Evolutionary conservation across 37 sponge, comb jelly and placozoan genomes (phyloP), one percentile per base, ranked within the genome.

Genomic region (Mnemiopsis leidyi): DNA sequence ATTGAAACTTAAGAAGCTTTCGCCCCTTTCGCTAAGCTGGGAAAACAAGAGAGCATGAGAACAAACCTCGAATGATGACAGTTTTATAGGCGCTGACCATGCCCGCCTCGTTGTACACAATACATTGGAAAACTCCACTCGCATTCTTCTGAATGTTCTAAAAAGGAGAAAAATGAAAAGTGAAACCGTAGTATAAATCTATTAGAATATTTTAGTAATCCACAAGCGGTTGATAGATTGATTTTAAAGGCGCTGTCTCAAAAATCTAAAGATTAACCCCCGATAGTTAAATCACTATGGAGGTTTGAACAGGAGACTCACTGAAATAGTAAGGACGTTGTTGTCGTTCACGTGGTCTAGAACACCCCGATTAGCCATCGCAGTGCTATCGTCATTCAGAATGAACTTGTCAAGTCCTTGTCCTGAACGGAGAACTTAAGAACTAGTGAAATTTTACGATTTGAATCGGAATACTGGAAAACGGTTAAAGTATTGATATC

Each of bases 41-140:
- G n/a, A n/a, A n/a, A n/a, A n/a, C n/a, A n/a, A 48, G 13, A 13
- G 61, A 48, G 13, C 5, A 48, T 48, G 61, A 48, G 13, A 48
- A 18, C 29, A 28, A 24, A 85, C 90, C 90, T 85, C 90, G 40
- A 85, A 85, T 85, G 29, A 85, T 85, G 90, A 85, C 90, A 23
- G 90, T 85, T 39, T 85, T 85, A 61, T 85, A 85, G 13, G 38
- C 61, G n/a, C 38, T 85, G 30, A 85, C 90, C 90, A 85, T 85
- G 25, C 90, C 90, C 1, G 90, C 90, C 40, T 85, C 90, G 61
- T 85, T 85, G 61, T 85, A 85, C 24, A n/a, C 90, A 23, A 85
- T 85, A 29, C 61, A 40, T 33, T 85, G 90, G 90, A 85, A 85
- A 23, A 85, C 48, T 18, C 90, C 90, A 39, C 90, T 85, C 13